Percentiles rank a stretch among this genome's conserved stretches.
Conservation (phyloP, 2,113 vertebrate species). For the Perca schrenkii region DNA sequence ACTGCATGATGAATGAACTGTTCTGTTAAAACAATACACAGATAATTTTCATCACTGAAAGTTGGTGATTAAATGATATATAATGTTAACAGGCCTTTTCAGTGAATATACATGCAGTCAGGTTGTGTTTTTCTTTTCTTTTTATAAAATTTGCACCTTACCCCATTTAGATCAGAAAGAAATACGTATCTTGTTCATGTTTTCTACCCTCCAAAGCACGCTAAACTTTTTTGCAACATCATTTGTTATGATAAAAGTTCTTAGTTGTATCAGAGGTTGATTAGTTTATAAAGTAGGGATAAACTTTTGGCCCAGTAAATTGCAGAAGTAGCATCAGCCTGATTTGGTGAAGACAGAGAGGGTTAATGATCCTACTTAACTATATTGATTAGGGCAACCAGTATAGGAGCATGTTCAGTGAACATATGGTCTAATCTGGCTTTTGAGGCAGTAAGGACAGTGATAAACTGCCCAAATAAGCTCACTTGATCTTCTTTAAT, state of each 20-base stretch:
- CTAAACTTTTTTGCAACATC: not conserved
- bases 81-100: not conserved
- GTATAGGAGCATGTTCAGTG: slow-evolving; percentile 7
- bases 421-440: slow-evolving; percentile 60
- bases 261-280: slow-evolving; percentile 4
- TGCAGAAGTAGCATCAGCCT: slow-evolving; percentile 8
- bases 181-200: not conserved
- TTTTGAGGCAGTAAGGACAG: slow-evolving; percentile 15
- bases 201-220: not conserved
- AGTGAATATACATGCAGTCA: not conserved
- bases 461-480: slow-evolving; percentile 68
- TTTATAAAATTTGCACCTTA: not conserved
- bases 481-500: slow-evolving; percentile 55
- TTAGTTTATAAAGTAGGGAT: slow-evolving; percentile 26
- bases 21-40: slow-evolving; percentile 8
- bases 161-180: not conserved
- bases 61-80: not conserved
- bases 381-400: slow-evolving; percentile 13
- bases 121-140: slow-evolving; percentile 18
- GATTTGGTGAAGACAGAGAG: slow-evolving; percentile 9
- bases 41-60: not conserved
- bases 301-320: not conserved
- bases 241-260: slow-evolving; percentile 1
- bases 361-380: slow-evolving; percentile 43
- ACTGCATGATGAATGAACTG: slow-evolving; percentile 21